Percentiles rank a stretch among this genome's conserved stretches.
These are phyloP conservation scores for Taphrorychus bicolor DNA, from an alignment of 2,888 invertebrate genomes.

Conservation along the genomic window DNA sequence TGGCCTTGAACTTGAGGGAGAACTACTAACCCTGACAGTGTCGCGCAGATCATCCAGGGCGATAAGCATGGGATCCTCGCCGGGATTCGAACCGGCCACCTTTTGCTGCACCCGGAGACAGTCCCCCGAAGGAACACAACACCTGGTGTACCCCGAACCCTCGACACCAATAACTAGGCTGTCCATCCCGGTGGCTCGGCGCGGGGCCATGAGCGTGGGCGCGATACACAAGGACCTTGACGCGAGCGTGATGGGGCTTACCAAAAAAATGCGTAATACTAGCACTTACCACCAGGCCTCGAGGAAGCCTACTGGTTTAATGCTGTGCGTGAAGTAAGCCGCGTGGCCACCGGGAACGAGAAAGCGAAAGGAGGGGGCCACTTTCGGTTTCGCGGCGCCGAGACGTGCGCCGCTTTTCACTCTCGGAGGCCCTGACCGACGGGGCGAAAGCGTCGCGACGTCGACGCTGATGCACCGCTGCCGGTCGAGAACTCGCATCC, in stretches of 20 bases:
- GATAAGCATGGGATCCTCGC: constrained; percentile 64
- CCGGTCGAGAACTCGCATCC: too few species aligned
- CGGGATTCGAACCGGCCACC: constrained; percentile 48
- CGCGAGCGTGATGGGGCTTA: constrained; percentile 53
- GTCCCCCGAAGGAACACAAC: constrained; percentile 84
- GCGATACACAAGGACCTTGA: constrained; percentile 32
- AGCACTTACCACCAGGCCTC: constrained; percentile 37
- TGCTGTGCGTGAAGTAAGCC: constrained; percentile 30
- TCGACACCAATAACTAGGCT: constrained; percentile 20
- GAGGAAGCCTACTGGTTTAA: constrained; percentile 37
- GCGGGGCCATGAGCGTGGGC: constrained; percentile 60
- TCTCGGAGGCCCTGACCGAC: constrained; percentile 58
- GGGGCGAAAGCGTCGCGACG: constrained; percentile 21
- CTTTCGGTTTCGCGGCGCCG: constrained; percentile 58
- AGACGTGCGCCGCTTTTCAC: constrained; percentile 53
- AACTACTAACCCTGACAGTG: constrained; percentile 74
- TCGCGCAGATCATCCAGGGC: constrained; percentile 76
- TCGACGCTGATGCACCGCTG: neutral
- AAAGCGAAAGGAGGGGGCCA: constrained; percentile 72
- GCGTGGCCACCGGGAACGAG: constrained; percentile 55
- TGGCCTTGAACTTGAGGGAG: constrained; percentile 24
- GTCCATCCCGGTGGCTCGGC: constrained; percentile 51
- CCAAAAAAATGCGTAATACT: constrained; percentile 2
- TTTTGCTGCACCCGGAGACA: constrained; percentile 71
- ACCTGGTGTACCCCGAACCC: constrained; percentile 63